Percentiles rank a stretch among this genome's conserved stretches.
Conservation (phyloP, 2,113 vertebrate species). For the Eudorcas thomsonii region DNA sequence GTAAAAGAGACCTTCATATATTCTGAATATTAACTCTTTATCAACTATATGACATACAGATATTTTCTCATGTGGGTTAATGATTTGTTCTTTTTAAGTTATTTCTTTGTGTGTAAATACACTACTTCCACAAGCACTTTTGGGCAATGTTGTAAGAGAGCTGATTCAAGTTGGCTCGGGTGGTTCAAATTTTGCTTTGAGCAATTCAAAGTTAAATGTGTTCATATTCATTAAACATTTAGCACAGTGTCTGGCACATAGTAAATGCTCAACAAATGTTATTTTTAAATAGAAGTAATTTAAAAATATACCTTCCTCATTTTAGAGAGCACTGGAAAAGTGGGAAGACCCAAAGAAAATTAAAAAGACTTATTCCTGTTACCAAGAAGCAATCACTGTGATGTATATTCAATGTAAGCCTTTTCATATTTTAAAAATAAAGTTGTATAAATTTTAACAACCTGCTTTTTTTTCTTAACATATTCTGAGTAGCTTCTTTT, state of each 20-base stretch:
- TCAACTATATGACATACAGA: background rate
- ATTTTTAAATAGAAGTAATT: background rate
- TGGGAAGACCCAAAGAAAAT: background rate
- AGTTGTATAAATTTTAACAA: background rate
- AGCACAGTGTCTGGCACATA: background rate
- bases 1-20: background rate
- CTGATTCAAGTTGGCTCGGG: background rate
- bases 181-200: background rate
- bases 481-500: constrained; percentile 19
- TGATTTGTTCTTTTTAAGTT: background rate
- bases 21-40: background rate
- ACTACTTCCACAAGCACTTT: background rate
- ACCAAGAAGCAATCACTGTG: background rate
- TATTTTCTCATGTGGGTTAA: background rate
- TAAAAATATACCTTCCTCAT: background rate
- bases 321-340: background rate
- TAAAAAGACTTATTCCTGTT: background rate
- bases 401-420: background rate
- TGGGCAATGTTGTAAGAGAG: background rate
- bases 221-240: background rate
- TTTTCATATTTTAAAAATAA: constrained; percentile 26
- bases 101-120: background rate
- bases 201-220: background rate
- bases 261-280: constrained; percentile 8
- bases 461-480: background rate